A percentile compares a stretch with the other conserved stretches of the same genome.
phyloP scores from a whole-genome alignment of 2,888 invertebrate species.

The Prenolepis imparis region DNA sequence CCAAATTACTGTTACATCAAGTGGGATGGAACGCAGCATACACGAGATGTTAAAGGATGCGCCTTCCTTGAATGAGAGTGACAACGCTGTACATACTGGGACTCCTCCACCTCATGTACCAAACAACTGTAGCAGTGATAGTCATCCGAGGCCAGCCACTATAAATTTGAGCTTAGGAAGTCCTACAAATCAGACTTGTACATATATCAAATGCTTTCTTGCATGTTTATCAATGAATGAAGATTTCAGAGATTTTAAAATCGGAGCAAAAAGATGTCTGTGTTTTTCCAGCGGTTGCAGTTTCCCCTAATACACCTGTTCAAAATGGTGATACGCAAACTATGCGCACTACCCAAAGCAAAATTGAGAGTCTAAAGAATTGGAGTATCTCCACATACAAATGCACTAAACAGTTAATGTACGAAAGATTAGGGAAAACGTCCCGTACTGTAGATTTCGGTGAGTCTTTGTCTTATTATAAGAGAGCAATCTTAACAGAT shows the following conservation, averaged over 20 bases:
- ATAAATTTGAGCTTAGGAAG: conserved; percentile 91
- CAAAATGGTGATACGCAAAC: conserved; percentile 90
- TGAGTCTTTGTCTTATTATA: conserved; percentile 79
- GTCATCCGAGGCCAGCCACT: conserved; percentile 89
- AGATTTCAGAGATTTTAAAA: neutral
- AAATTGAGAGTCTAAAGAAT: conserved; percentile 96
- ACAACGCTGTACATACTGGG: conserved; percentile 91
- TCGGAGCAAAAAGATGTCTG: conserved; percentile 29
- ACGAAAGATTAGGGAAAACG: conserved; percentile 98
- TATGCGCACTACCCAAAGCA: conserved; percentile 91
- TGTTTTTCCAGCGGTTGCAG: conserved; percentile 73
- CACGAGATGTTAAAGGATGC: conserved; percentile 95
- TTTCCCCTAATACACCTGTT: conserved; percentile 88
- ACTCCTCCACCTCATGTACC: conserved; percentile 88
- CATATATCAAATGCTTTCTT: conserved; percentile 41
- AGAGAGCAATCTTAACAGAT: neutral
- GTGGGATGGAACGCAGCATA: conserved; percentile 90
- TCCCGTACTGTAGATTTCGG: conserved; percentile 96
- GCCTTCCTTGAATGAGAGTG: conserved; percentile 92
- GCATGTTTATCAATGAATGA: neutral
- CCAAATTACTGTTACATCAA: conserved; percentile 69
- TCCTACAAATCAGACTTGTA: conserved; percentile 87
- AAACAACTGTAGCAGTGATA: conserved; percentile 82
- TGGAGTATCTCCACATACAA: conserved; percentile 99
- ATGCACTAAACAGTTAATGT: conserved; percentile 98